Evolutionary conservation across 1,140 invertebrate genomes (phyloP), one percentile per base, ranked within the genome.

Genomic region (Paraescarpia echinospica): DNA sequence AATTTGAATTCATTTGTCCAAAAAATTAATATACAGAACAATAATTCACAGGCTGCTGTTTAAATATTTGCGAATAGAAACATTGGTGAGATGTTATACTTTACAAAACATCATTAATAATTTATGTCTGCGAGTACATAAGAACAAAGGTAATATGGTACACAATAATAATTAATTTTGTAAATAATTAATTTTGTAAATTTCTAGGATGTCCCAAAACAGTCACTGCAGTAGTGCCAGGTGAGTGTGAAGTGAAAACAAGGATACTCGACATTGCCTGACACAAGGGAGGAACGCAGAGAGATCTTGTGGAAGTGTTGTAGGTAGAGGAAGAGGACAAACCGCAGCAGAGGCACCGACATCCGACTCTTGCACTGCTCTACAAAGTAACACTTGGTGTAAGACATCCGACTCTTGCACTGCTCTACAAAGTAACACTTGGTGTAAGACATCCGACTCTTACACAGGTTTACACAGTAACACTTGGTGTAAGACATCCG

Each of bases 201-300:
- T n/a, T n/a, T n/a, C n/a, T n/a, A n/a, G n/a, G n/a, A n/a, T n/a
- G n/a, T n/a, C n/a, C n/a, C n/a, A n/a, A n/a, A n/a, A n/a, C n/a
- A n/a, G 2, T 34, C 6, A 33, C 41, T 41, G 41, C 4, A 41
- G 41, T 41, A 41, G 4, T 12, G 4, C 41, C 12, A 6, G 4
- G 12, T 6, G 41, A 41, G 90, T 31, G 90, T 34, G n/a, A 90
- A 31, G n/a, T 5, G n/a, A 90, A 90, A 5, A 31, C 92, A 95
- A 95, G 95, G 95, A 95, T 95, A 96, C 94, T 96, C 96, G 94
- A 96, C 96, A n/a, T 91, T 93, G 34, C 95, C 95, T 89, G 95
- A 95, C 27, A 96, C 94, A 1, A 96, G 93, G 33, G 96, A 96
- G 14, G 96, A 94, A 91, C 95, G 94, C 8, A 96, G 94, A 12